These are phyloP conservation scores for Anas bernieri DNA, from an alignment of 2,797 vertebrate genomes.

Conservation along the genomic window DNA sequence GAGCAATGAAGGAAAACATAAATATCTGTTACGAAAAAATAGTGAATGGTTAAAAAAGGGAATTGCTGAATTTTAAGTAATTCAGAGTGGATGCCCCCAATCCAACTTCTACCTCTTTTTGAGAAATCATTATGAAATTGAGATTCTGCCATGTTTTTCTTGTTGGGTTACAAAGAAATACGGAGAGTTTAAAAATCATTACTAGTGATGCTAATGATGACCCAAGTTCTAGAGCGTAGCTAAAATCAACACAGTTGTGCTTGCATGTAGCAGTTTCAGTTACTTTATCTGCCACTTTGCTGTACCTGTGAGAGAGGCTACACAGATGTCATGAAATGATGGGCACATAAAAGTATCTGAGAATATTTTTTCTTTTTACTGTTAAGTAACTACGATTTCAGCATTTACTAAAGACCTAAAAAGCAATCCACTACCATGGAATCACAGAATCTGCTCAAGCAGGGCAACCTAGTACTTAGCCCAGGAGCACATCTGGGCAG, in stretches of 20 bases:
- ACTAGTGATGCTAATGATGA: not conserved
- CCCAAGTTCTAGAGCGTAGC: not conserved
- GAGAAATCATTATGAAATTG: not conserved
- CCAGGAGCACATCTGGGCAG: not conserved
- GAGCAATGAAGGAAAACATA: not conserved
- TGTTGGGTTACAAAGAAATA: too few relatives aligned
- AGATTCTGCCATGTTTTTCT: not conserved
- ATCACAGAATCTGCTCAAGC: not conserved
- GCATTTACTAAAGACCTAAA: not conserved
- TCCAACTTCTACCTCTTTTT: not conserved
- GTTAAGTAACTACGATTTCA: not conserved
- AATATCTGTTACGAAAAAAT: not conserved
- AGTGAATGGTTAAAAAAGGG: not conserved
- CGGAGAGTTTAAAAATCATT: not conserved
- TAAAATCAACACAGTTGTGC: not conserved
- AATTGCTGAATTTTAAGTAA: not conserved
- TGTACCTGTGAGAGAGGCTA: not conserved
- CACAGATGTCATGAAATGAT: not conserved
- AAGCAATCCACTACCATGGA: not conserved
- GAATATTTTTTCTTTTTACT: not conserved
- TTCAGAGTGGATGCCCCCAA: not conserved
- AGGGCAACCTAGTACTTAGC: not conserved
- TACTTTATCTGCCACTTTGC: not conserved
- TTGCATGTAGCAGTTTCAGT: not conserved
- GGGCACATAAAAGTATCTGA: not conserved